A percentile compares a stretch with the other conserved stretches of the same genome.
Conservation (phyloP, 1,140 invertebrate genomes). For the Papilio machaon region DNA sequence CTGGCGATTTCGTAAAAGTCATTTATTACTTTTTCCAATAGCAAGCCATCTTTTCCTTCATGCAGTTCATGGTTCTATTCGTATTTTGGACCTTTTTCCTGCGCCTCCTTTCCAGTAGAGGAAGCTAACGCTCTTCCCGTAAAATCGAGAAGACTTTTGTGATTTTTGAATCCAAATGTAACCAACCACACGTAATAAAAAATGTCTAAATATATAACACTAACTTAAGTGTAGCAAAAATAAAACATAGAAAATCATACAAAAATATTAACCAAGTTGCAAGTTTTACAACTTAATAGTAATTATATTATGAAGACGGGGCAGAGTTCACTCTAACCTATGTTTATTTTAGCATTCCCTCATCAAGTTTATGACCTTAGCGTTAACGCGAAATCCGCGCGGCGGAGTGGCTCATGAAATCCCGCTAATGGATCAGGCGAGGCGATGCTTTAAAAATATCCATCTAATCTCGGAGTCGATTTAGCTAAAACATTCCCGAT, state of each 20-base stretch:
- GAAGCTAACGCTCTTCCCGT: too few relatives aligned
- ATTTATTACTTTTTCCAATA: not conserved
- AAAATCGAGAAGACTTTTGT: too few relatives aligned
- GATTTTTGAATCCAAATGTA: too few relatives aligned
- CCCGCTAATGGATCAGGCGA: conserved; percentile 76
- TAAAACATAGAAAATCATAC: not conserved
- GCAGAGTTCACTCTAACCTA: conserved; percentile 29
- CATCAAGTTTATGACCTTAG: conserved; percentile 63
- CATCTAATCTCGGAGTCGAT: conserved; percentile 75
- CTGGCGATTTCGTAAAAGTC: not conserved
- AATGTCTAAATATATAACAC: too few relatives aligned
- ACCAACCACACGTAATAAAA: too few relatives aligned
- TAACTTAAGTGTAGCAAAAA: too few relatives aligned
- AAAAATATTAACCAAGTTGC: not conserved
- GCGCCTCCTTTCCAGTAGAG: too few relatives aligned
- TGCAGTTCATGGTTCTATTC: too few relatives aligned
- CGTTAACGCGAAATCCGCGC: conserved; percentile 65
- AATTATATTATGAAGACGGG: conserved; percentile 1
- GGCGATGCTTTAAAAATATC: conserved; percentile 77
- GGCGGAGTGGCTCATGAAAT: conserved; percentile 69
- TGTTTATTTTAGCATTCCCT: conserved; percentile 49
- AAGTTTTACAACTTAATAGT: not conserved
- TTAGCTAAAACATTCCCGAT: conserved; percentile 76
- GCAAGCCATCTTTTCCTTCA: too few relatives aligned
- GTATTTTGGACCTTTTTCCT: too few relatives aligned